Percentiles rank a stretch among this genome's conserved stretches.
Conservation (phyloP, 2,113 vertebrate genomes). For the Sporophila hypoxantha region DNA sequence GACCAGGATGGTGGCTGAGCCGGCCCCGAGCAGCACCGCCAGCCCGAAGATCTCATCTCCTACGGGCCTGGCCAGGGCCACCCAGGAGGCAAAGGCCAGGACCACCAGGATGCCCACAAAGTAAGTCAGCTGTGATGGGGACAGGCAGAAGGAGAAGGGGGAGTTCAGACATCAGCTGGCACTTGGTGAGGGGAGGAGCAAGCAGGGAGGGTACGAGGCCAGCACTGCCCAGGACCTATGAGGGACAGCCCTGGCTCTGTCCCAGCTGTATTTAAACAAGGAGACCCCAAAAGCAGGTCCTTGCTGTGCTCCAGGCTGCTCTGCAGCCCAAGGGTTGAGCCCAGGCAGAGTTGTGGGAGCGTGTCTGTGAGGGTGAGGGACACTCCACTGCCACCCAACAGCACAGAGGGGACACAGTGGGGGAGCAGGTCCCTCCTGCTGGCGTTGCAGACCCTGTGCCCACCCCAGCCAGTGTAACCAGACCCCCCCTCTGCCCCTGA, state of each 20-base stretch:
- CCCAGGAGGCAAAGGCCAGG: slow-evolving; percentile 86
- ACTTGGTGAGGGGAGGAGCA: not conserved
- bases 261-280: not conserved
- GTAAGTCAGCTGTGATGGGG: slow-evolving; percentile 79
- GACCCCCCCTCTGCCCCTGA: not conserved
- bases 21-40: slow-evolving; percentile 77
- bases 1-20: slow-evolving; percentile 88
- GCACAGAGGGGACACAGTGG: fast-evolving
- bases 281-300: not conserved
- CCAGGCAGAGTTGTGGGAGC: not conserved
- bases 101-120: slow-evolving; percentile 83
- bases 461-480: not conserved
- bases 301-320: not conserved
- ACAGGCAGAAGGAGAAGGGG: not conserved
- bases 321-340: not conserved
- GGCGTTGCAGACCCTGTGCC: not conserved
- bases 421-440: not conserved
- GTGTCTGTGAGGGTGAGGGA: not conserved
- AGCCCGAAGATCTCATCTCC: slow-evolving; percentile 75
- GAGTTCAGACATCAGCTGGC: not conserved
- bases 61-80: slow-evolving; percentile 69
- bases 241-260: not conserved
- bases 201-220: not conserved
- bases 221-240: fast-evolving
- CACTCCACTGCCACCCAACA: not conserved